phyloP scores from a whole-genome alignment of 2,797 vertebrate genomes.

The Phylloscopus collybita region DNA sequence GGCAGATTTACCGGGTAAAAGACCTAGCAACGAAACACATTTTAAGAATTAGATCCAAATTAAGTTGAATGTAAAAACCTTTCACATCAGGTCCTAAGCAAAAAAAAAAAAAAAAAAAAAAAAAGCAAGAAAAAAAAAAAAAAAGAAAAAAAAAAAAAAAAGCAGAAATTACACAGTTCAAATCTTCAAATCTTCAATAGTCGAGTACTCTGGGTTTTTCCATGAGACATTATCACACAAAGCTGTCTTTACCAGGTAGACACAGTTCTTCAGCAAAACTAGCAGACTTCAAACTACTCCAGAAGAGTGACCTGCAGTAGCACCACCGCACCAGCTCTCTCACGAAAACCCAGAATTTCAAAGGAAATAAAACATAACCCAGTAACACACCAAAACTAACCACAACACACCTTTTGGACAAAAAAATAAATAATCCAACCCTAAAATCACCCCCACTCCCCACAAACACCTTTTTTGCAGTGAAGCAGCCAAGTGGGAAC shows the following conservation, averaged over 20 bases:
- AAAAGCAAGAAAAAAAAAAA: background rate
- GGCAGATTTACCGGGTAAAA: background rate
- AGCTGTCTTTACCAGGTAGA: background rate
- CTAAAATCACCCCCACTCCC: background rate
- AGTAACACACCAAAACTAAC: background rate
- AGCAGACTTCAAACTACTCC: background rate
- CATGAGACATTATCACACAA: background rate
- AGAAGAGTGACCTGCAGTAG: background rate
- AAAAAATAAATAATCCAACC: background rate
- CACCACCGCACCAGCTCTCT: background rate
- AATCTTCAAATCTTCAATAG: background rate
- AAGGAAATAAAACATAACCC: background rate
- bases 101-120: background rate
- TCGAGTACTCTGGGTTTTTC: background rate
- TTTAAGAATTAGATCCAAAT: background rate
- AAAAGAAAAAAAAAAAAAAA: background rate
- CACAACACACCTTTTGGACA: background rate
- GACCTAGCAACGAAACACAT: background rate
- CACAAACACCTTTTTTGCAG: background rate
- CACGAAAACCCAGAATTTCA: background rate
- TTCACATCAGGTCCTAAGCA: background rate
- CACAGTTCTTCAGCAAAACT: background rate
- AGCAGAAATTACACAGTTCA: background rate
- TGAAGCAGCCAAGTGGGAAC: background rate
- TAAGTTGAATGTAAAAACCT: background rate